Percentiles rank a stretch among this genome's conserved stretches.
These are phyloP conservation scores for Harpalus rubripes DNA, from an alignment of 2,888 invertebrate species.

Conservation along the genomic window DNA sequence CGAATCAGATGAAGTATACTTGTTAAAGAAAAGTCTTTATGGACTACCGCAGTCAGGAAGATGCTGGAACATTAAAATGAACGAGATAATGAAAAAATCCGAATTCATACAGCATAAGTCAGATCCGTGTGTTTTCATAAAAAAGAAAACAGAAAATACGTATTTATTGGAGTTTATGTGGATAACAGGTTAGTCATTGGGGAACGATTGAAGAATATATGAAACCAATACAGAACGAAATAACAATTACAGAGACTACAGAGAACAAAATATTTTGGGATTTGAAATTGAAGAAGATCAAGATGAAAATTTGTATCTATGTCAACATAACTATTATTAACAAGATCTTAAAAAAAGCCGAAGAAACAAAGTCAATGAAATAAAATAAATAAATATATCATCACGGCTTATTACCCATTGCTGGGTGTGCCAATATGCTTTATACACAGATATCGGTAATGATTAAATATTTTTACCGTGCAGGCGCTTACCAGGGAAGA, in stretches of 20 bases:
- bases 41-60: conserved; percentile 4
- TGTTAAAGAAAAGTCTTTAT: conserved; percentile 3
- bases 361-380: too few species aligned
- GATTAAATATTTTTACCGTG: too few species aligned
- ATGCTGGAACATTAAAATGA: background rate
- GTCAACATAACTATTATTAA: background rate
- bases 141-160: background rate
- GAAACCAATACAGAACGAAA: background rate
- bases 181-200: background rate
- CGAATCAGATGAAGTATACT: background rate
- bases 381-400: too few species aligned
- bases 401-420: too few species aligned
- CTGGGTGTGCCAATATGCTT: too few species aligned
- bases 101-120: background rate
- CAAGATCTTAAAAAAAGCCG: background rate
- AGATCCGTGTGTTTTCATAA: background rate
- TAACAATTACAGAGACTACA: background rate
- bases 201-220: conserved; percentile 5
- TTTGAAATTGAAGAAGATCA: background rate
- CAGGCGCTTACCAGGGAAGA: too few species aligned
- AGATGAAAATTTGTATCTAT: background rate
- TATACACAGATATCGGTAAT: too few species aligned
- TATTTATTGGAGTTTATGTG: conserved; percentile 1
- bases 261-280: background rate
- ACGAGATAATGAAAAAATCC: background rate